A percentile compares a stretch with the other conserved stretches of the same genome.
Conservation (phyloP, 2,797 vertebrate genomes). For the Sebastes cheni region DNA sequence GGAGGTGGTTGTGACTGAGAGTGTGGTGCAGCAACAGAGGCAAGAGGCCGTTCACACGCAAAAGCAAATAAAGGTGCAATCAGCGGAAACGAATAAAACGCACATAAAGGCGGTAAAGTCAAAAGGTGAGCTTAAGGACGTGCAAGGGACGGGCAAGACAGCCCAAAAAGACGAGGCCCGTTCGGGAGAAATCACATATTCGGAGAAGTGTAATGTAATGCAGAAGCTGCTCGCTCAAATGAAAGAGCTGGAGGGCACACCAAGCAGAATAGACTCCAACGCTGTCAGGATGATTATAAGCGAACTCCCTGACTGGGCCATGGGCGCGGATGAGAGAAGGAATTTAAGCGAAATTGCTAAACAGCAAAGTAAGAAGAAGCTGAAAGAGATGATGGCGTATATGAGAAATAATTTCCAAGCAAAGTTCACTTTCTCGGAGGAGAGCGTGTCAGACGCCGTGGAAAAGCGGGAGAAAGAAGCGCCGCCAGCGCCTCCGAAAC, state of each 20-base stretch:
- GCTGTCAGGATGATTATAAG: conserved; percentile 82
- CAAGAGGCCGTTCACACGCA: conserved; percentile 68
- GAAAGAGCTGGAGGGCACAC: conserved; percentile 83
- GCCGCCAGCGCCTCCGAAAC: conserved; percentile 21
- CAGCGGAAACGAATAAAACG: conserved; percentile 42
- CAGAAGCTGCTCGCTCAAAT: conserved; percentile 83
- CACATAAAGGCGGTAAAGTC: conserved; percentile 53
- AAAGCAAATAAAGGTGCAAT: conserved; percentile 67
- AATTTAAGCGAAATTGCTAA: conserved; percentile 73
- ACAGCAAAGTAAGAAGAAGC: conserved; percentile 85
- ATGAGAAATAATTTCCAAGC: conserved; percentile 81
- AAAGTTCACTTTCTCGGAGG: conserved; percentile 81
- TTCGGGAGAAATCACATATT: conserved; percentile 73
- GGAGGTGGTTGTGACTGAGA: conserved; percentile 74
- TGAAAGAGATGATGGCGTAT: conserved; percentile 85
- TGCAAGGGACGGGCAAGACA: conserved; percentile 53
- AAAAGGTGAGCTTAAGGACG: conserved; percentile 63
- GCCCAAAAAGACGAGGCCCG: conserved; percentile 59
- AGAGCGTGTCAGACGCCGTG: conserved; percentile 53
- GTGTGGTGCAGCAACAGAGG: conserved; percentile 67
- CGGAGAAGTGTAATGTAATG: conserved; percentile 83
- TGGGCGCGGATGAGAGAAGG: conserved; percentile 81
- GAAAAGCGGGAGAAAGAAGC: conserved; percentile 55
- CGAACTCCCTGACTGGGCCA: conserved; percentile 85
- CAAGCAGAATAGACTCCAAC: conserved; percentile 80